Percentiles rank a stretch among this genome's conserved stretches.
These are phyloP conservation scores for Rotaria socialis DNA, from an alignment of 2,888 invertebrate species.

Conservation along the genomic window DNA sequence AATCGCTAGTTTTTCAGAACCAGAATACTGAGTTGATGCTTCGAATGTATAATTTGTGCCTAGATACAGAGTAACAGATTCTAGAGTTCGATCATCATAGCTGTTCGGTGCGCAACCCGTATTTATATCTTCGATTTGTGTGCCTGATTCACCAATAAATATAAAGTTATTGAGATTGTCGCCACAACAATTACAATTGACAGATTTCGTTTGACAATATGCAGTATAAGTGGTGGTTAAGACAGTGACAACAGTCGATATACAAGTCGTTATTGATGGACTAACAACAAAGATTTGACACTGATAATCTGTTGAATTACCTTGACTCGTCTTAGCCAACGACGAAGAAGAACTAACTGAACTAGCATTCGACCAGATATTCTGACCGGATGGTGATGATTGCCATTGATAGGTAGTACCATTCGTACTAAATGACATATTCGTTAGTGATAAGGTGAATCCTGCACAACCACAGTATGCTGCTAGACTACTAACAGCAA, in stretches of 20 bases:
- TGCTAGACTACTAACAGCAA: background rate
- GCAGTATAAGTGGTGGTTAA: too few relatives aligned
- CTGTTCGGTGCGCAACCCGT: background rate
- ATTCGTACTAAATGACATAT: background rate
- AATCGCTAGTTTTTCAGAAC: background rate
- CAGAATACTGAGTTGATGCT: background rate
- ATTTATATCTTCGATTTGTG: background rate
- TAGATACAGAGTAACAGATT: background rate
- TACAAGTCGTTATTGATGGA: background rate
- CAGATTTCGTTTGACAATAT: background rate
- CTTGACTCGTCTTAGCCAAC: background rate
- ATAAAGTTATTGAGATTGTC: background rate
- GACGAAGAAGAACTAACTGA: background rate
- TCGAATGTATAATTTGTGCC: background rate
- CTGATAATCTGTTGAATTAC: background rate
- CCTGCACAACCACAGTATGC: background rate
- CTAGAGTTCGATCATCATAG: background rate
- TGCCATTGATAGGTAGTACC: background rate
- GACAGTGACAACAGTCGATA: background rate
- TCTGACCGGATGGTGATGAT: background rate
- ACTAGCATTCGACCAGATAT: background rate
- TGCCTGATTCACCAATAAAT: background rate
- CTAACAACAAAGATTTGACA: background rate
- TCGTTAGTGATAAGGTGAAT: background rate
- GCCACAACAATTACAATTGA: background rate